Evolutionary conservation across 2,888 invertebrate genomes (phyloP).

Genomic region (Oligia fasciuncula): DNA sequence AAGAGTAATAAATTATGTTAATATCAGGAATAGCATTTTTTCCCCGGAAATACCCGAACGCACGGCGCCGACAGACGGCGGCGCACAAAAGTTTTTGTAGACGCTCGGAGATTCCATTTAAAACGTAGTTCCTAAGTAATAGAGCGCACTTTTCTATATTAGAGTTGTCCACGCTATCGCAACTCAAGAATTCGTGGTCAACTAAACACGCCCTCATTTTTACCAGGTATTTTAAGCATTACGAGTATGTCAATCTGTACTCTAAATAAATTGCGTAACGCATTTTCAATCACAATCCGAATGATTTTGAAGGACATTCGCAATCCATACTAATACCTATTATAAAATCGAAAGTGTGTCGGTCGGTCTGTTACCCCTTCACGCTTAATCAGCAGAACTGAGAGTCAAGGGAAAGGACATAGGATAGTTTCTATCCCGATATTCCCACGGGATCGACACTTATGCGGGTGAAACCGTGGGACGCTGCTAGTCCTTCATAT

Average conservation of each 20-base stretch:
- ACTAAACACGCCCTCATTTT: not conserved
- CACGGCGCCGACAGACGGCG: not conserved
- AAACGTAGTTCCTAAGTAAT: not conserved
- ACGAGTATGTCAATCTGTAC: not conserved
- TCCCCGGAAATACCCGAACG: not conserved
- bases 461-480: no score
- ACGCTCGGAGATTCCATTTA: not conserved
- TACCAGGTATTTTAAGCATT: not conserved
- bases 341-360: no score
- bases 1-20: not conserved
- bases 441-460: no score
- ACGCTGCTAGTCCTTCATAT: not conserved
- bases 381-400: no score
- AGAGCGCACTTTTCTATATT: not conserved
- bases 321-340: not conserved
- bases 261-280: not conserved
- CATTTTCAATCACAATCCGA: not conserved
- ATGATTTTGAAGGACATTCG: not conserved
- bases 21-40: not conserved
- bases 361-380: no score
- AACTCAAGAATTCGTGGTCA: no score
- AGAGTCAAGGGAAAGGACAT: no score
- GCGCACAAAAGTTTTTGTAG: not conserved
- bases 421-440: no score
- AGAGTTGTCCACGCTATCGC: no score